Evolutionary conservation across 1,140 invertebrate genomes (phyloP).

Genomic region (Drosophila mauritiana): DNA sequence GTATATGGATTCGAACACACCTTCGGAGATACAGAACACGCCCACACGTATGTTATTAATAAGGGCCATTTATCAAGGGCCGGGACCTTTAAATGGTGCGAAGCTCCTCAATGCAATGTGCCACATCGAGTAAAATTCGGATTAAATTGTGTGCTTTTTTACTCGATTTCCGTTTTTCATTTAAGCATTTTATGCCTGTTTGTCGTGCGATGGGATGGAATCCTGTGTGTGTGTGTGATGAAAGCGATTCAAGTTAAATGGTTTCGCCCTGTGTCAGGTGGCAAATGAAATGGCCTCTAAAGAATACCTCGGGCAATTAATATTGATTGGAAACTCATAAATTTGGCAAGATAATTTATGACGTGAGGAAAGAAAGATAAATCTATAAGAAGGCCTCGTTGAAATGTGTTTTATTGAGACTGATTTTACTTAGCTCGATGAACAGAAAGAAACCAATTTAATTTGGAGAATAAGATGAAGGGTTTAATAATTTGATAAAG

Average conservation of each 20-base stretch:
- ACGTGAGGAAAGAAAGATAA: slow-evolving; percentile 27
- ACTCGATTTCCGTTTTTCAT: slow-evolving; percentile 8
- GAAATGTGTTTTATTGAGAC: slow-evolving; percentile 2
- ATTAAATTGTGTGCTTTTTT: slow-evolving; percentile 44
- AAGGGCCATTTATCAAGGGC: slow-evolving; percentile 64
- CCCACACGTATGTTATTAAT: slow-evolving; percentile 75
- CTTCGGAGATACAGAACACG: slow-evolving; percentile 31
- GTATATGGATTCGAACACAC: slow-evolving; percentile 16
- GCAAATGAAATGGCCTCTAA: slow-evolving; percentile 41
- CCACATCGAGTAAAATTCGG: slow-evolving; percentile 53
- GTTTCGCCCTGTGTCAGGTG: slow-evolving; percentile 27
- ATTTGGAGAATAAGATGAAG: background rate
- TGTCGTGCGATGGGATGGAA: slow-evolving; percentile 35
- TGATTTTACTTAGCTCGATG: background rate
- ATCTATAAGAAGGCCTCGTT: background rate
- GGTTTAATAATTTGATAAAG: background rate
- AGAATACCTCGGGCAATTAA: slow-evolving; percentile 39
- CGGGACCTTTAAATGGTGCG: slow-evolving; percentile 22
- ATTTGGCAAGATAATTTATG: slow-evolving; percentile 36
- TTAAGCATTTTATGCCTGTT: slow-evolving; percentile 31
- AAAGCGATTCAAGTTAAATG: slow-evolving; percentile 54
- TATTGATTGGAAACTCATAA: slow-evolving; percentile 54
- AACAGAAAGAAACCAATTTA: no score
- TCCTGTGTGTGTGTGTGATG: slow-evolving; percentile 31
- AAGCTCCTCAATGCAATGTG: slow-evolving; percentile 53